Evolutionary conservation across 37 sponge, comb jelly and placozoan genomes (phyloP), one percentile per base, ranked within the genome.

Genomic region (Amphimedon queenslandica): DNA sequence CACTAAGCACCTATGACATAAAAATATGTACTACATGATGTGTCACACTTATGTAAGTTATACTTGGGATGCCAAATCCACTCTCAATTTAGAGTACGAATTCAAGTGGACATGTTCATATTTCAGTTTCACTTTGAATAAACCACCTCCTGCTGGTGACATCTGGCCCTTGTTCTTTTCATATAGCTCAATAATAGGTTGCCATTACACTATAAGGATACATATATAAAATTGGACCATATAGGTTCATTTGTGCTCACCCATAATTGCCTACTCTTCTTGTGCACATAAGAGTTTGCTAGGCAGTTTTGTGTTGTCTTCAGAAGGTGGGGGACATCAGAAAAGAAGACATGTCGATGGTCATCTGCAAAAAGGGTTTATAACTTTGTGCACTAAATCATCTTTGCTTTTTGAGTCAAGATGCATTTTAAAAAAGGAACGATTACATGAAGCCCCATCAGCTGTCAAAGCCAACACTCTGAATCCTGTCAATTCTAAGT

Each of bases 11-110:
- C 82, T 82, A 37, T 18, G 13, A 18, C 6, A 60, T 43, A 2
- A 39, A 70, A 4, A 31, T 4, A 40, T 10, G 42, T 1, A 4
- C 55, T 5, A 23, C 20, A 55, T 42, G 4, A 23, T 8, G 2
- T 64, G 66, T 56, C 28, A 47, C 53, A 47, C 8, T 16, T 29
- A 13, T 53, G 34, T 57, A 57, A n/a, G n/a, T 18, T 11, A 33
- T 80, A 80, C 81, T 73, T 80, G 81, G 37, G 81, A 65, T 41
- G 81, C 81, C 33, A 77, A 41, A 28, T 77, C 24, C 63, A 77
- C 77, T 37, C 69, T 40, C 77, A 66, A 66, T 23, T 67, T 65
- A n/a, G 77, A 77, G n/a, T 55, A 67, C 21, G 69, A 67, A 38
- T 73, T 72, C 29, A 74, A 37, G 13, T 82, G 28, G 0, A 75